Base-by-base conservation (phyloP, 37 sponge, comb jelly and placozoan genomes). In the Amphimedon queenslandica region DNA sequence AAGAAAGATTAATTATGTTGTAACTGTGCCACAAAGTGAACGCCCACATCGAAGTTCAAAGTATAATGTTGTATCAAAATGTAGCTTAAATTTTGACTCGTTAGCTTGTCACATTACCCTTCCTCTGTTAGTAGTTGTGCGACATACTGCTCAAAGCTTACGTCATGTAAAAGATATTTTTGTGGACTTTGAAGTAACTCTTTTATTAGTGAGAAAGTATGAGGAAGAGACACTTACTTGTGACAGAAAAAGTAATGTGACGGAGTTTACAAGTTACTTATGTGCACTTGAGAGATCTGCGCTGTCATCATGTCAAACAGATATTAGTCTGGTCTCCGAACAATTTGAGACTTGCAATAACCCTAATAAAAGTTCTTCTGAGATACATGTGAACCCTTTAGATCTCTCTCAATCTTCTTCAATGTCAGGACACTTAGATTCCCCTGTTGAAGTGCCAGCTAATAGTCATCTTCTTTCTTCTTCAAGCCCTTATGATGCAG, bases 61-160 rank as follows among this genome's bases (percentile, higher is more conserved):
- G n/a, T 27, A 36, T 5, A 70, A 69, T 47, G 34, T 84, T 1
- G 43, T 42, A 3, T 70, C 57, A 53, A 64, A 77, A 8, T 77
- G 53, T 40, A 64, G 66, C 16, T 42, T 70, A 2, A 64, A 40
- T 53, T 40, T 71, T 3, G 84, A 71, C 2, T 53, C 24, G 8
- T 3, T 84, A 0, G 3, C 37, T 20, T 42, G 33, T 3, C 23
- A 35, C 2, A 35, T 84, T 0, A 84, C 58, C 27, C 24, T 39
- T 23, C 84, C 84, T 0, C 58, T 84, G 8, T 21, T 84, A 24
- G 77, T 64, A 67, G 42, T 77, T n/a, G n/a, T n/a, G n/a, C n/a
- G n/a, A n/a, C n/a, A n/a, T n/a, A n/a, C n/a, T n/a, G n/a, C n/a
- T n/a, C n/a, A n/a, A n/a, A n/a, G n/a, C n/a, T 43, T 33, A 37